Evolutionary conservation across 2,888 invertebrate species (phyloP), one percentile per base, ranked within the genome.

Genomic region (Alsophila aescularia): DNA sequence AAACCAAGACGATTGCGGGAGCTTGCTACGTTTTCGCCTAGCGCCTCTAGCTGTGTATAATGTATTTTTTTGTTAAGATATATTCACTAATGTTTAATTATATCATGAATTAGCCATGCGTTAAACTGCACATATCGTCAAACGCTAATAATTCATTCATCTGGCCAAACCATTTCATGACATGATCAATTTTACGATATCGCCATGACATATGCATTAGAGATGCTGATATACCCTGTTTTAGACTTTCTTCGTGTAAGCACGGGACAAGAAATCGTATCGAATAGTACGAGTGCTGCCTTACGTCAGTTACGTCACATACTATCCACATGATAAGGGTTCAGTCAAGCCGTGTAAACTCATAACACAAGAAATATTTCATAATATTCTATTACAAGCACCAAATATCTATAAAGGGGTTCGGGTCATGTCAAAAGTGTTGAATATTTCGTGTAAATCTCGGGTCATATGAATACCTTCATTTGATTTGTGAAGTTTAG

Each of bases 321-420:
- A 66, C 69, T 74, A 72, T 67, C 52, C 52, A 52, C 52, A 32
- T 77, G 77, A 77, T 67, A 72, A 69, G 77, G 77, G 78, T 78
- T 54, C 52, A 62, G 59, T 63, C 65, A 67, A 69, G 65, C 67
- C 64, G 45, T 63, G 59, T 69, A 69, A 69, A 66, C 62, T 67
- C 67, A 64, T 67, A 65, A 66, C 63, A 67, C 52, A 63, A 50
- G 62, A 68, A 72, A 72, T 71, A 66, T 70, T 64, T 69, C 55
- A 61, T 52, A 52, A 62, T 70, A 66, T 69, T n/a, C 66, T 66
- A 67, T 65, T 66, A 66, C 64, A 63, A 44, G 51, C 43, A 60
- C 61, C 58, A 63, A 56, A 57, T 59, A 44, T 57, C 43, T 59
- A 34, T 41, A 48, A 51, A 35, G 52, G 61, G 53, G 60, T 60